A percentile compares a stretch with the other conserved stretches of the same genome.
phyloP scores from a whole-genome alignment of 1,140 invertebrate species.

The Hermetia illucens region DNA sequence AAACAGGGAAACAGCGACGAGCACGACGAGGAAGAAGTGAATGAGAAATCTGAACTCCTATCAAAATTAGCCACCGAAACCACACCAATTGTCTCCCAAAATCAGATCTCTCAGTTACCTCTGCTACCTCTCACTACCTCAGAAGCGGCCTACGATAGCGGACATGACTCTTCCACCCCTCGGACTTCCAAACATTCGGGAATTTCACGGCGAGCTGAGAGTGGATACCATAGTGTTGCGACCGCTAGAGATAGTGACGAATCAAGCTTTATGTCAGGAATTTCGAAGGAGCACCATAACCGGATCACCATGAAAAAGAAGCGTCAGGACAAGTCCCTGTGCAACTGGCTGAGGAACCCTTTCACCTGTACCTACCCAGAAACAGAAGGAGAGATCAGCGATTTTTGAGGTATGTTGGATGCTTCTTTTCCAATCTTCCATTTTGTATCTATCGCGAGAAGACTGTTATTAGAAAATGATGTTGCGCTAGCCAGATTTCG shows the following conservation, averaged over 20 bases:
- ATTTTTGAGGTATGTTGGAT: conserved; percentile 37
- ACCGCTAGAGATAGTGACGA: conserved; percentile 65
- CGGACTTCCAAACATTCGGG: conserved; percentile 63
- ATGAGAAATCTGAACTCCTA: conserved; percentile 39
- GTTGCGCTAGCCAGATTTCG: no score
- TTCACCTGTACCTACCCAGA: conserved; percentile 57
- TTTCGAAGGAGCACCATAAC: conserved; percentile 46
- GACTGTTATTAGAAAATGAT: no score
- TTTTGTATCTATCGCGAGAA: no score
- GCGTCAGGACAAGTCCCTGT: conserved; percentile 43
- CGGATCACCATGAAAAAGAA: conserved; percentile 42
- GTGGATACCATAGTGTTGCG: conserved; percentile 74
- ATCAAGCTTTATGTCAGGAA: conserved; percentile 69
- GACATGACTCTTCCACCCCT: conserved; percentile 61
- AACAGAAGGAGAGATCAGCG: conserved; percentile 46
- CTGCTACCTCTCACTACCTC: conserved; percentile 24
- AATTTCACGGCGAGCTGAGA: conserved; percentile 58
- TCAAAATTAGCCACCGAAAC: conserved; percentile 28
- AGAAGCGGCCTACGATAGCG: conserved; percentile 63
- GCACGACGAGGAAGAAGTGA: conserved; percentile 27
- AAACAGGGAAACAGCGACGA: conserved; percentile 22
- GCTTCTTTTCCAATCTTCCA: no score
- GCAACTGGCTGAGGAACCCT: conserved; percentile 47
- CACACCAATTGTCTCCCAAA: conserved; percentile 37
- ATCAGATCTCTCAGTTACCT: conserved; percentile 14